Base-by-base conservation (phyloP, 2,113 vertebrate genomes). In the Ceyx margarethae region DNA sequence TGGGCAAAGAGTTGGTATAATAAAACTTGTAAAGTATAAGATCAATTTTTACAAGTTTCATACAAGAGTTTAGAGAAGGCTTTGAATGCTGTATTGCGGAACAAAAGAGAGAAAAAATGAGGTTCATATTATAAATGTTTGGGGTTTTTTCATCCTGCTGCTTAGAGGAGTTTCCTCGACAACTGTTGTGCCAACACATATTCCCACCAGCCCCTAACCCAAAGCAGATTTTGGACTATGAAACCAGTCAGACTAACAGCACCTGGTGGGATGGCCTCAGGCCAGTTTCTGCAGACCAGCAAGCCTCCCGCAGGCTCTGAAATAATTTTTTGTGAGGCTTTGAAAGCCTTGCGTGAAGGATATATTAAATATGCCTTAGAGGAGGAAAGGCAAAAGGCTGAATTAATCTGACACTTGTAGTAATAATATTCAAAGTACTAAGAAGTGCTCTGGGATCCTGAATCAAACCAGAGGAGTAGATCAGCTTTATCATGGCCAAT, bases 241-340 rank as follows among this genome's bases (percentile, higher is more conserved):
- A 71, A 92, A 93, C 64, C 67, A 50, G 28, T 43, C 58, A 67
- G 69, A 89, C 79, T 79, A 31, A 25, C 48, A 81, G 51, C 26
- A 56, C 37, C 28, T 58, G 43, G 45, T 83, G 57, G 50, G 67
- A 87, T 46, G 66, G 91, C 80, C 83, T 66, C 60, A 79, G 89
- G 90, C 51, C 67, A 80, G 9, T 61, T 82, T 93, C 60, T 83
- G 46, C 67, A 86, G 66, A 43, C 82, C 71, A 60, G 57, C 1
- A n/a, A 94, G 62, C 22, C 37, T 76, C 75, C 46, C 2, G 4
- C 26, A 67, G 66, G 33, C 71, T 84, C 74, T 80, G 68, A 85
- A 85, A 77, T 89, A 23, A 82, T 87, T 85, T 90, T 90, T 60
- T 81, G 50, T 40, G 71, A 96, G 40, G 17, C 33, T 86, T 93